phyloP scores from a whole-genome alignment of 2,888 invertebrate genomes.

The Pseudanteris insignis region DNA sequence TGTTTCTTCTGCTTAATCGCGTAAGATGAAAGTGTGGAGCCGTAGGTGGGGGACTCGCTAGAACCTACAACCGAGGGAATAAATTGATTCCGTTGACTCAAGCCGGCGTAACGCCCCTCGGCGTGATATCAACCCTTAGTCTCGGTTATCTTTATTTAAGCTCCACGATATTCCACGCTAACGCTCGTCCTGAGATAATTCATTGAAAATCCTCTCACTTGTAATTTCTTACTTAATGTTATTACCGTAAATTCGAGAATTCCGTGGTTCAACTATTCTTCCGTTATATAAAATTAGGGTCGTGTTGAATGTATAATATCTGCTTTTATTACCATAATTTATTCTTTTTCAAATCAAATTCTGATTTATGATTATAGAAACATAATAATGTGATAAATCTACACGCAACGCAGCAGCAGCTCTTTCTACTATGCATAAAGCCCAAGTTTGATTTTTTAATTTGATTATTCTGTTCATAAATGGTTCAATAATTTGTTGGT shows the following conservation, averaged over 20 bases:
- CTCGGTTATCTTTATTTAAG: slow-evolving; percentile 66
- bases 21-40: slow-evolving; percentile 23
- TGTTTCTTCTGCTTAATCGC: slow-evolving; percentile 23
- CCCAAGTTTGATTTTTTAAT: no score
- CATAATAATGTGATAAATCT: no score
- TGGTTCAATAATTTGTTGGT: no score
- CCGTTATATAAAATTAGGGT: no score
- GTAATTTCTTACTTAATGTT: slow-evolving; percentile 39
- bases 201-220: slow-evolving; percentile 48
- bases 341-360: no score
- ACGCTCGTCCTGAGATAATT: slow-evolving; percentile 54
- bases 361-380: no score
- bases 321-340: no score
- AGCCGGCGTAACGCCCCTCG: slow-evolving; percentile 65
- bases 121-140: slow-evolving; percentile 65
- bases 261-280: background rate
- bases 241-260: slow-evolving; percentile 25
- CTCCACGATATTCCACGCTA: slow-evolving; percentile 62
- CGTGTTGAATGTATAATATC: no score
- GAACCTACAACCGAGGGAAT: slow-evolving; percentile 52
- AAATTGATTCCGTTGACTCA: slow-evolving; percentile 67
- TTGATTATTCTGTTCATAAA: no score
- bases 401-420: no score
- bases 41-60: slow-evolving; percentile 23
- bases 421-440: no score